These are phyloP conservation scores for Austrofundulus limnaeus DNA, from an alignment of 2,113 vertebrate genomes.

Conservation along the genomic window DNA sequence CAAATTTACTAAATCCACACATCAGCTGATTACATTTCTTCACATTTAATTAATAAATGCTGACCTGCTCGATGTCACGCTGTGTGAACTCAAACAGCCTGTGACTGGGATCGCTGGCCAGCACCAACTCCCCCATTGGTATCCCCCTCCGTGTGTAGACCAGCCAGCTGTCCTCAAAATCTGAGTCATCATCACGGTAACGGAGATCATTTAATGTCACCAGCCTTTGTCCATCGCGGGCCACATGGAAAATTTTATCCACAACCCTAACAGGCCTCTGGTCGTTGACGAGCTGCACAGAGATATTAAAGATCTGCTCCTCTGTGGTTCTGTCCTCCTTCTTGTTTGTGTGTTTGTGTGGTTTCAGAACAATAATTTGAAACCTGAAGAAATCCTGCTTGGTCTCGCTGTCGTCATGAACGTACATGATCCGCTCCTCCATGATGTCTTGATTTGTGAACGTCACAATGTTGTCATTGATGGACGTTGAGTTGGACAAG, in stretches of 20 bases:
- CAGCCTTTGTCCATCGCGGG: conserved; percentile 80
- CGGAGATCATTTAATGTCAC: conserved; percentile 83
- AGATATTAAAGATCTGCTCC: conserved; percentile 81
- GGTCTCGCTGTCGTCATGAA: conserved; percentile 89
- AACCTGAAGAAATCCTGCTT: conserved; percentile 80
- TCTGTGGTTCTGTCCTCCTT: conserved; percentile 46
- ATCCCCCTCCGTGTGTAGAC: conserved; percentile 86
- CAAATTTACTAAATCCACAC: too few species aligned
- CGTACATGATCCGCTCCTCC: conserved; percentile 80
- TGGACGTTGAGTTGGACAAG: conserved; percentile 72
- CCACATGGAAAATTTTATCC: conserved; percentile 84
- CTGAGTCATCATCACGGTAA: conserved; percentile 85
- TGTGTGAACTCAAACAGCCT: conserved; percentile 88
- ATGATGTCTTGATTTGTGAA: conserved; percentile 85
- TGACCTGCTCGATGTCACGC: conserved; percentile 77
- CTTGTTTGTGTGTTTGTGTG: conserved; percentile 36
- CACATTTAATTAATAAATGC: neutral
- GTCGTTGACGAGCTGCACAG: conserved; percentile 86
- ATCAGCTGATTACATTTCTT: neutral
- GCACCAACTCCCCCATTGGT: conserved; percentile 86
- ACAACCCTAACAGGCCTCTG: conserved; percentile 84
- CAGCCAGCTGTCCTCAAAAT: conserved; percentile 86
- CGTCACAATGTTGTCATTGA: conserved; percentile 65
- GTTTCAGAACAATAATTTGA: conserved; percentile 60
- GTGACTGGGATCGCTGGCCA: conserved; percentile 74